Conservation (phyloP, 2,888 invertebrate species). For the Morpho achilles region DNA sequence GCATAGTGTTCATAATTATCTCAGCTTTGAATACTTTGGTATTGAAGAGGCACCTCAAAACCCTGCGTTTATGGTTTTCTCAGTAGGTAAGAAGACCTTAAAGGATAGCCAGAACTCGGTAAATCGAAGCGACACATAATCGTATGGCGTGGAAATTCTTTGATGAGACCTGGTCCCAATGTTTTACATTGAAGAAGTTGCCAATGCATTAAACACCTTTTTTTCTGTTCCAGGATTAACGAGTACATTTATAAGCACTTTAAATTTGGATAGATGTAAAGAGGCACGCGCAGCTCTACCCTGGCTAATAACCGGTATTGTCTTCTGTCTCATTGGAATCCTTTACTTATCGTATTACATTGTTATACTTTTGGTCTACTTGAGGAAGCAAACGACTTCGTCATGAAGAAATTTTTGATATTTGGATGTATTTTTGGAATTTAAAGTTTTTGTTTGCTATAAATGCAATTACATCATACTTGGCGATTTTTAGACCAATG, state of each 20-base stretch:
- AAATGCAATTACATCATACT: no score
- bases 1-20: no score
- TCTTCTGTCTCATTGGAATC: constrained; percentile 13
- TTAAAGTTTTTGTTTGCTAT: no score
- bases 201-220: not conserved
- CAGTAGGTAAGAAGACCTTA: no score
- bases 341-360: constrained; percentile 17
- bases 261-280: constrained; percentile 7
- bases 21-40: no score
- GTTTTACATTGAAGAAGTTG: not conserved
- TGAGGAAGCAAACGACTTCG: constrained; percentile 10
- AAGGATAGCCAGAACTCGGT: no score
- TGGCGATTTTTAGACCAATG: no score
- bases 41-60: no score
- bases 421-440: no score
- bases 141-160: not conserved
- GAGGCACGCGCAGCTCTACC: not conserved
- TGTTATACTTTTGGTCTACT: constrained; percentile 18
- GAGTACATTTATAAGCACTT: constrained; percentile 9
- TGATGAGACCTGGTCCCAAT: not conserved
- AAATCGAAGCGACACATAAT: no score
- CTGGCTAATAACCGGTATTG: constrained; percentile 18
- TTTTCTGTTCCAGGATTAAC: constrained; percentile 7
- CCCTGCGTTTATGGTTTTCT: no score
- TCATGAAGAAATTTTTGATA: not conserved